These are phyloP conservation scores for Cyanoramphus novaezelandiae DNA, from an alignment of 2,113 vertebrate genomes.

Conservation along the genomic window DNA sequence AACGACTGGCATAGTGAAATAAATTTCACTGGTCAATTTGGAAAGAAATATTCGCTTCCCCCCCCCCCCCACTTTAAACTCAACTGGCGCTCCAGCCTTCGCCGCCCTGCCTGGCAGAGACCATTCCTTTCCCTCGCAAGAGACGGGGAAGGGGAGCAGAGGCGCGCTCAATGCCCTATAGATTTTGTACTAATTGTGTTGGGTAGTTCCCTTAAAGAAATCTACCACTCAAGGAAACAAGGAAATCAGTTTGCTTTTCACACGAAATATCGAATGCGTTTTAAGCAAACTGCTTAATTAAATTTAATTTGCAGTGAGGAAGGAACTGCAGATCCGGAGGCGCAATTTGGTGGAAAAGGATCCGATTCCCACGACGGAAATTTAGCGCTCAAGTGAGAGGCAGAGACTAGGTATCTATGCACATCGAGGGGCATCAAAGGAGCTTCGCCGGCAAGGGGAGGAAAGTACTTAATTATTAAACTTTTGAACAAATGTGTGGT, in stretches of 20 bases:
- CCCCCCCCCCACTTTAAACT: not conserved
- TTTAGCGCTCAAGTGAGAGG: slow-evolving; percentile 33
- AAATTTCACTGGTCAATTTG: not conserved
- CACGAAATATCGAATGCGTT: slow-evolving; percentile 54
- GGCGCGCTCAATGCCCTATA: not conserved
- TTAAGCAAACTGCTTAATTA: slow-evolving; percentile 65
- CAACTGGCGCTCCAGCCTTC: not conserved
- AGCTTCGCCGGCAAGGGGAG: not conserved
- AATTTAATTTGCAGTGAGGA: slow-evolving; percentile 51
- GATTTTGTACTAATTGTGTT: slow-evolving; percentile 20
- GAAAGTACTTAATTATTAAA: slow-evolving; percentile 24
- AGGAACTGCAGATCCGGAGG: slow-evolving; percentile 51
- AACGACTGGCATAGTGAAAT: not conserved
- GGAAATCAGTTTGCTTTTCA: slow-evolving; percentile 55
- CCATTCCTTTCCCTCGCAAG: not conserved
- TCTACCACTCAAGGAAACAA: slow-evolving; percentile 14
- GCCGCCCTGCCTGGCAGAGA: not conserved
- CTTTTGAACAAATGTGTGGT: slow-evolving; percentile 30
- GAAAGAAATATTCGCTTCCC: not conserved
- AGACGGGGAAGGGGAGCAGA: not conserved
- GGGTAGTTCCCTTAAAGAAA: not conserved
- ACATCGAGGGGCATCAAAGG: slow-evolving; percentile 24
- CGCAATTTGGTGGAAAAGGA: slow-evolving; percentile 46
- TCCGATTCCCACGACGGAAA: slow-evolving; percentile 24
- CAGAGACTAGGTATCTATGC: slow-evolving; percentile 16